These are phyloP conservation scores for Thamnophis elegans DNA, from an alignment of 2,797 vertebrate species.

Conservation along the genomic window DNA sequence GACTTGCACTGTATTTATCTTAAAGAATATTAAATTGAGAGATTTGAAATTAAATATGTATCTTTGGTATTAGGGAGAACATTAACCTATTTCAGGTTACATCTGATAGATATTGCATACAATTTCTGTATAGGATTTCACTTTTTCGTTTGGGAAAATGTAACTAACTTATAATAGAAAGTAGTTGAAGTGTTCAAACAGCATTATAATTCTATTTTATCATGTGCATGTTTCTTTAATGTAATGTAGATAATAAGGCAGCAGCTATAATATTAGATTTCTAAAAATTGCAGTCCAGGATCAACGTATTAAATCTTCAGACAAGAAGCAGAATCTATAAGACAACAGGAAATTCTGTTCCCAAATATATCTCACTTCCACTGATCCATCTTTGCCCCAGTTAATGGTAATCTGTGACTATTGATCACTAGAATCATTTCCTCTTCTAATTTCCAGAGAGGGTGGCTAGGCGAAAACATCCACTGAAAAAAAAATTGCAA, in stretches of 20 bases:
- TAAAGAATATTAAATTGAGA: background rate
- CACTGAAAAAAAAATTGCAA: background rate
- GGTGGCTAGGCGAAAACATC: background rate
- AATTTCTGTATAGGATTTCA: background rate
- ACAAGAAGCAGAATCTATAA: background rate
- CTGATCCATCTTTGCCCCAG: background rate
- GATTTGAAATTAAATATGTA: background rate
- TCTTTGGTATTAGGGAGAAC: background rate
- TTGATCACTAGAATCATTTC: background rate
- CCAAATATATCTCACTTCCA: background rate
- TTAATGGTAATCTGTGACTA: background rate
- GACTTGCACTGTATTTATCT: background rate
- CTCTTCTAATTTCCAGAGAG: background rate
- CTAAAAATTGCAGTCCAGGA: background rate
- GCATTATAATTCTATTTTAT: background rate
- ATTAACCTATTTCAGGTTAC: background rate
- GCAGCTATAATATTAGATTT: background rate
- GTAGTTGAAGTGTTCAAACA: background rate
- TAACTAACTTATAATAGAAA: background rate
- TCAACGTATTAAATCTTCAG: background rate
- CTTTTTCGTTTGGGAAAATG: background rate
- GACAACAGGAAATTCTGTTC: background rate
- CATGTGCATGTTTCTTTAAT: too few species aligned
- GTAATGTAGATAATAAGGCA: background rate
- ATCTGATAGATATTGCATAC: background rate